Base-by-base conservation (phyloP, 1,140 invertebrate species). In the Bombus sibiricus region DNA sequence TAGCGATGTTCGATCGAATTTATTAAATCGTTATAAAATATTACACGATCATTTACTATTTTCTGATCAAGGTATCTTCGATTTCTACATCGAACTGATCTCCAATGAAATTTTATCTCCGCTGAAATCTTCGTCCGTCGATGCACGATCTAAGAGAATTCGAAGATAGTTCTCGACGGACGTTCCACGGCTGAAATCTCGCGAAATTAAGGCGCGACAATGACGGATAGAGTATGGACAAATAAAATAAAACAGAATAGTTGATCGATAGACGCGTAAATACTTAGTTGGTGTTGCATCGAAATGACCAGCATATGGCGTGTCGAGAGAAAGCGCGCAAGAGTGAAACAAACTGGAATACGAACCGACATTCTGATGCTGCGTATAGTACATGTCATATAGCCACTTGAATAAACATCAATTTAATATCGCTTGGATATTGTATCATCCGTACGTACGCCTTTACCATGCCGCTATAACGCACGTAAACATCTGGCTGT, bases 331-430 rank as follows among this genome's bases (percentile, higher is more conserved):
- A 64, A 53, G 5, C 32, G 28, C 53, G 9, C 32, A 34, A 28
- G 4, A 37, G 43, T 2, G 37, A 47, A 37, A 22, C 53, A 62
- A 62, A 68, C 25, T 43, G 3, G 59, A 78, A 72, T 28, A 53
- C 68, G 2, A n/a, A 34, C 28, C 13, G 32, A 1, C 28, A 43
- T 53, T 5, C 75, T 39, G 75, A 62, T 71, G 39, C 32, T 39
- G n/a, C 25, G 32, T 53, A 53, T 53, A 53, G 47, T 22, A 41
- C 59, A 64, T 75, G 77, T 78, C 86, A 18, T 25, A 74, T 73
- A 82, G 71, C 87, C 90, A 92, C 88, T 92, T 93, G 90, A 91
- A 89, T 91, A 92, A 93, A 93, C 90, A 93, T 93, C 92, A 92
- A 90, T 92, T 91, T 88, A 80, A 92, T 91, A 90, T 92, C 89